These are phyloP conservation scores for Clinocottus analis DNA, from an alignment of 2,113 vertebrate species.

Conservation along the genomic window DNA sequence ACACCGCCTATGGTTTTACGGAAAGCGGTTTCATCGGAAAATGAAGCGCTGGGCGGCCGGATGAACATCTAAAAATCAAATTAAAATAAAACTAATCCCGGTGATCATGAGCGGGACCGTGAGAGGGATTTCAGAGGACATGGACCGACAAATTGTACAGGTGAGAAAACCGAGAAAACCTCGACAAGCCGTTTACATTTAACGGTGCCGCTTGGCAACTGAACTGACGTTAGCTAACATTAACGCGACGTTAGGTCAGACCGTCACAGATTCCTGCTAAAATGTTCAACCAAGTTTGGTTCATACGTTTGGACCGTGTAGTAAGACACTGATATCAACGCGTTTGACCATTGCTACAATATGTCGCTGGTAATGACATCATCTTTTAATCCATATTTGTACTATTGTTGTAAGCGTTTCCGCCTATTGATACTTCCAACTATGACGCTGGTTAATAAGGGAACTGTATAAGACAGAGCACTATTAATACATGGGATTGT, in stretches of 20 bases:
- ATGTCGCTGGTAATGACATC: neutral
- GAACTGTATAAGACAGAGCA: neutral
- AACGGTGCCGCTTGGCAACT: neutral
- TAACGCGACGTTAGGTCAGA: neutral
- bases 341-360: neutral
- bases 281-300: neutral
- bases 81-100: neutral
- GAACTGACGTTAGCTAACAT: conserved; percentile 23
- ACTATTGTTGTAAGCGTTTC: neutral
- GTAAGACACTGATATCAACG: neutral
- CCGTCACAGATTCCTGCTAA: neutral
- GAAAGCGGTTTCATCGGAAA: neutral
- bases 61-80: conserved; percentile 12
- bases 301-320: neutral
- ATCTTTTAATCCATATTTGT: neutral
- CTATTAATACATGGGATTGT: neutral
- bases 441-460: neutral
- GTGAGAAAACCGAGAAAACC: conserved; percentile 44
- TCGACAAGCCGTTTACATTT: too few species aligned
- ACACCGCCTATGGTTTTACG: neutral
- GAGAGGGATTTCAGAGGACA: conserved; percentile 35
- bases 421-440: neutral
- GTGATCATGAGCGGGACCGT: conserved; percentile 22
- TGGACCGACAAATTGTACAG: conserved; percentile 70
- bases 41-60: conserved; percentile 3